phyloP scores from a whole-genome alignment of 2,113 vertebrate species.

The Gymnogyps californianus region DNA sequence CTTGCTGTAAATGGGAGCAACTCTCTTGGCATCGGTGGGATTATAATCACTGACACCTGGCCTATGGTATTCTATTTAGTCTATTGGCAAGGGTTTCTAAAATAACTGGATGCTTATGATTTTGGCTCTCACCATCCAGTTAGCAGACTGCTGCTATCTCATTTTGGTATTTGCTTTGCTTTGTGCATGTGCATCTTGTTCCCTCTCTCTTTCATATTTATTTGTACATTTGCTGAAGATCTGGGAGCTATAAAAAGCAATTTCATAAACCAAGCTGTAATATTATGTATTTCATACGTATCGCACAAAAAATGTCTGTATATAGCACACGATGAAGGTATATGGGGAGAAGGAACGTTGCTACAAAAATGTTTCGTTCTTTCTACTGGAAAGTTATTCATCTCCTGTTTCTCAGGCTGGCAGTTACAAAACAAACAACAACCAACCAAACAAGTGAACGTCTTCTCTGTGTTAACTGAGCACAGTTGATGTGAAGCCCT shows the following conservation, averaged over 20 bases:
- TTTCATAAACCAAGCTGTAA: not conserved
- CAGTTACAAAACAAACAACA: not conserved
- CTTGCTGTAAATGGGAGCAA: not conserved
- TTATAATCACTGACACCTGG: constrained; percentile 52
- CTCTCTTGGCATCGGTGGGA: constrained; percentile 21
- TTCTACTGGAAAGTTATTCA: not conserved
- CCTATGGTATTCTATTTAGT: not conserved
- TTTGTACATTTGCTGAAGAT: not conserved
- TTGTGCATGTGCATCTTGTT: not conserved
- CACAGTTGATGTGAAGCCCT: not conserved
- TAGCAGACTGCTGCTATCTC: constrained; percentile 11
- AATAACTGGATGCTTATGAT: constrained; percentile 20
- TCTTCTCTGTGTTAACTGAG: not conserved
- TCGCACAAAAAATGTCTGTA: not conserved
- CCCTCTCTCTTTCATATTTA: not conserved
- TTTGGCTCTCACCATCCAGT: constrained; percentile 10
- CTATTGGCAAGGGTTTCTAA: constrained; percentile 10
- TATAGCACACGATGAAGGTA: not conserved
- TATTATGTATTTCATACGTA: rapidly evolving
- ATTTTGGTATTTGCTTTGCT: not conserved
- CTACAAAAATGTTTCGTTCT: not conserved
- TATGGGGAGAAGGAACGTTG: not conserved
- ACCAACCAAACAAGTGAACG: not conserved
- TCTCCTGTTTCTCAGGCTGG: not conserved
- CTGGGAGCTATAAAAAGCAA: not conserved